Evolutionary conservation across 2,888 invertebrate species (phyloP).

Genomic region (Timema podura): DNA sequence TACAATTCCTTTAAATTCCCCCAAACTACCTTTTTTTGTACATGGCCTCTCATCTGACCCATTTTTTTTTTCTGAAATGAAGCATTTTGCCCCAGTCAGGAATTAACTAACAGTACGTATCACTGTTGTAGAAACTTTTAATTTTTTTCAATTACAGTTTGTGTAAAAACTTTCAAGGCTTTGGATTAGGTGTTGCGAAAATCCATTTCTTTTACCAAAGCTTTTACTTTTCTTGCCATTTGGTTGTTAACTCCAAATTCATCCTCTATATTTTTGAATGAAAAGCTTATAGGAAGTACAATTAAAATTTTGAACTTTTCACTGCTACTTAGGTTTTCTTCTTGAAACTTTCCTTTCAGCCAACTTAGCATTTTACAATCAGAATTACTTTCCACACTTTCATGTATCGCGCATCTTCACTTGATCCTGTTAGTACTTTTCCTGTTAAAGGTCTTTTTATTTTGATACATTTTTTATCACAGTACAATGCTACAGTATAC

Average conservation of each 20-base stretch:
- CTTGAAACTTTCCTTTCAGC: background rate
- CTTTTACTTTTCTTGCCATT: background rate
- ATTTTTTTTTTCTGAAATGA: background rate
- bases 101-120: background rate
- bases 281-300: background rate
- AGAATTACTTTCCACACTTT: background rate
- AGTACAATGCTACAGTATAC: background rate
- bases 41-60: background rate
- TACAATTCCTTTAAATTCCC: conserved; percentile 6
- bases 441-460: background rate
- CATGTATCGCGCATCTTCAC: background rate
- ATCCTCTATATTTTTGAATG: background rate
- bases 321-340: background rate
- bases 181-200: conserved; percentile 3
- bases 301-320: background rate
- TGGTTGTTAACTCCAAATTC: background rate
- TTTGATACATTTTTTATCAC: background rate
- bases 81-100: background rate
- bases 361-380: background rate
- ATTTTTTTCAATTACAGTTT: background rate
- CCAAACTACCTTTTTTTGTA: background rate
- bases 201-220: background rate
- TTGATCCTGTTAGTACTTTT: background rate
- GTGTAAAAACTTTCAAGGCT: background rate
- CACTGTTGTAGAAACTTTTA: background rate